Evolutionary conservation across 2,888 invertebrate genomes (phyloP).

Genomic region (Nymphalis polychloros): DNA sequence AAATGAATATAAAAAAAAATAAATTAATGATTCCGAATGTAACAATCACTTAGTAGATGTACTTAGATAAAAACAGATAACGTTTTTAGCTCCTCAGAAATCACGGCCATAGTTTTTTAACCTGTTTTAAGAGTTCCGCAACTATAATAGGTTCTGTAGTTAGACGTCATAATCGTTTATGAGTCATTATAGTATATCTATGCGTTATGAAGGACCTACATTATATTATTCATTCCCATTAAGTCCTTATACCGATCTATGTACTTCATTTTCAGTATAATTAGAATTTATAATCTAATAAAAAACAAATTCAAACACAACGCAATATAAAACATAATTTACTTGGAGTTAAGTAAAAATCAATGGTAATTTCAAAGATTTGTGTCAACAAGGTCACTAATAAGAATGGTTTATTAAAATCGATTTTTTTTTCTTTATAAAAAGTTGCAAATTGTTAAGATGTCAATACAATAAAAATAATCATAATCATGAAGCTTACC

Average conservation of each 20-base stretch:
- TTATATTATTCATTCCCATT: not conserved
- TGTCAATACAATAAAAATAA: not conserved
- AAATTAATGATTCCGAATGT: too few relatives aligned
- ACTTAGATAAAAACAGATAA: too few relatives aligned
- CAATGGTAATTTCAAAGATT: slow-evolving; percentile 15
- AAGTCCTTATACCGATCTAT: not conserved
- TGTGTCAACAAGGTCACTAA: slow-evolving; percentile 14
- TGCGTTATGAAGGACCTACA: too few relatives aligned
- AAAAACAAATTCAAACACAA: not conserved
- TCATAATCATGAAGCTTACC: slow-evolving; percentile 50
- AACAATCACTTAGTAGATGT: too few relatives aligned
- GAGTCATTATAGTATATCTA: too few relatives aligned
- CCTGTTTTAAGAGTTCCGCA: too few relatives aligned
- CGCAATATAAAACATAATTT: slow-evolving; percentile 17
- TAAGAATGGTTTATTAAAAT: slow-evolving; percentile 3
- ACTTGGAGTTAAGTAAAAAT: slow-evolving; percentile 14
- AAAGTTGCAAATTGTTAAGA: not conserved
- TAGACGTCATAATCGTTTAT: too few relatives aligned
- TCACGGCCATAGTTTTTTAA: too few relatives aligned
- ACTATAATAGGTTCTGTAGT: too few relatives aligned
- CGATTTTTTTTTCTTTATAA: not conserved
- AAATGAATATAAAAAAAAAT: too few relatives aligned
- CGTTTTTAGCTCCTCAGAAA: too few relatives aligned
- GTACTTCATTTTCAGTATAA: not conserved
- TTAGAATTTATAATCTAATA: not conserved